phyloP scores from a whole-genome alignment of 2,888 invertebrate genomes.

The Autographa pulchrina region DNA sequence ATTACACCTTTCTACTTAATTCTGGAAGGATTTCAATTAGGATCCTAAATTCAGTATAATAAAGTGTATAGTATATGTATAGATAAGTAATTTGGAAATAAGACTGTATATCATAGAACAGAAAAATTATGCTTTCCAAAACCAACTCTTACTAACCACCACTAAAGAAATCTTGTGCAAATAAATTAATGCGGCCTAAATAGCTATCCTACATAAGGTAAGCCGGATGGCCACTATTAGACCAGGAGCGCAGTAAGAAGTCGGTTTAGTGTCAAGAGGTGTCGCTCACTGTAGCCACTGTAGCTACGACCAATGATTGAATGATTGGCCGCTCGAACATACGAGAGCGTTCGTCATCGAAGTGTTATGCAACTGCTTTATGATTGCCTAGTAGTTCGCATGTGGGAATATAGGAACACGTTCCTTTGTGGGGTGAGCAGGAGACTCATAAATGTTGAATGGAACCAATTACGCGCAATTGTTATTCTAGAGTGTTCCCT shows the following conservation, averaged over 20 bases:
- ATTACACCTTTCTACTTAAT: too few relatives aligned
- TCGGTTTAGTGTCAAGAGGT: conserved; percentile 28
- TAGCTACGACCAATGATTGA: conserved; percentile 55
- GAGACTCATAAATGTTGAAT: background rate
- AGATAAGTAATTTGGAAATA: too few relatives aligned
- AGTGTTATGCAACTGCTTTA: conserved; percentile 54
- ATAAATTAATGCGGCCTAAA: conserved; percentile 9
- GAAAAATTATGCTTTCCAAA: too few relatives aligned
- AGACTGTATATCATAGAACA: too few relatives aligned
- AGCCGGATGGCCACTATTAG: conserved; percentile 40
- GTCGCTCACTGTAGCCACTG: conserved; percentile 29
- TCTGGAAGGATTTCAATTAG: too few relatives aligned
- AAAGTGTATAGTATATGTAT: too few relatives aligned
- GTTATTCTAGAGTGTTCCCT: background rate
- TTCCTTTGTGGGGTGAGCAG: conserved; percentile 7
- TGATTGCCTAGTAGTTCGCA: conserved; percentile 49
- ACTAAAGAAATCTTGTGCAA: background rate
- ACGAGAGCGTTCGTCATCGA: conserved; percentile 46
- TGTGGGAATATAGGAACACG: conserved; percentile 27
- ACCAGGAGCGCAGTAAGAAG: conserved; percentile 45
- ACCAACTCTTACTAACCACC: background rate
- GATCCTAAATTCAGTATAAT: too few relatives aligned
- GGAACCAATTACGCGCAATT: background rate
- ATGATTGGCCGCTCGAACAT: conserved; percentile 61
- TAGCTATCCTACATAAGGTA: conserved; percentile 31